Conservation (phyloP, 1,140 invertebrate genomes). For the Condylostylus longicornis region DNA sequence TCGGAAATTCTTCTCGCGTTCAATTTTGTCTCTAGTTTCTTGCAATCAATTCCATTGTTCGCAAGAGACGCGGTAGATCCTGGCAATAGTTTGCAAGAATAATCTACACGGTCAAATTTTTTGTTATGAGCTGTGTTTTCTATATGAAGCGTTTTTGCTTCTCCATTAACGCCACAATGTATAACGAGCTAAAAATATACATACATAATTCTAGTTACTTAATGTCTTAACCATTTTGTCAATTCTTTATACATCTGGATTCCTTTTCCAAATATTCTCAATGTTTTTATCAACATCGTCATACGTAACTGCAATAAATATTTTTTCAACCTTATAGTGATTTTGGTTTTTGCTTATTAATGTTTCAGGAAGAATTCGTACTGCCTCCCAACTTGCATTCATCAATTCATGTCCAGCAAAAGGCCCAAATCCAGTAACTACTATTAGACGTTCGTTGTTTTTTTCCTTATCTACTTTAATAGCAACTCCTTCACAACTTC, state of each 20-base stretch:
- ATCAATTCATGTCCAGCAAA: conserved; percentile 41
- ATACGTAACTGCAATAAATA: conserved; percentile 46
- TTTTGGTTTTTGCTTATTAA: conserved; percentile 20
- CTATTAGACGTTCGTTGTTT: no score
- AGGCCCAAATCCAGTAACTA: conserved; percentile 56
- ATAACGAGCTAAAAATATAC: conserved; percentile 37
- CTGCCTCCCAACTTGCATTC: conserved; percentile 61
- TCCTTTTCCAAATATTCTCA: conserved; percentile 41
- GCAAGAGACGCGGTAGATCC: conserved; percentile 24
- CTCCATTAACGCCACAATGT: conserved; percentile 41
- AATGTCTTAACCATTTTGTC: background rate
- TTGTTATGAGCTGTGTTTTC: conserved; percentile 38
- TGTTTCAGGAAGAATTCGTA: conserved; percentile 36
- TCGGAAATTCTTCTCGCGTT: conserved; percentile 34
- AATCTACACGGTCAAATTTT: conserved; percentile 36
- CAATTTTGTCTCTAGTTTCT: conserved; percentile 30
- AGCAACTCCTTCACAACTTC: no score
- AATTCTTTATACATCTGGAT: conserved; percentile 37
- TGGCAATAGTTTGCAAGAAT: conserved; percentile 24
- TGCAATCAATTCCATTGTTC: conserved; percentile 13
- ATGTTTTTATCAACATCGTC: conserved; percentile 36
- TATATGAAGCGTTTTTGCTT: conserved; percentile 35
- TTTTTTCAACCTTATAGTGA: conserved; percentile 34
- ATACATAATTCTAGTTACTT: conserved; percentile 7
- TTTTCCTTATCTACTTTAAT: no score